Evolutionary conservation across 2,797 vertebrate species (phyloP).

Genomic region (Crax fasciolata): DNA sequence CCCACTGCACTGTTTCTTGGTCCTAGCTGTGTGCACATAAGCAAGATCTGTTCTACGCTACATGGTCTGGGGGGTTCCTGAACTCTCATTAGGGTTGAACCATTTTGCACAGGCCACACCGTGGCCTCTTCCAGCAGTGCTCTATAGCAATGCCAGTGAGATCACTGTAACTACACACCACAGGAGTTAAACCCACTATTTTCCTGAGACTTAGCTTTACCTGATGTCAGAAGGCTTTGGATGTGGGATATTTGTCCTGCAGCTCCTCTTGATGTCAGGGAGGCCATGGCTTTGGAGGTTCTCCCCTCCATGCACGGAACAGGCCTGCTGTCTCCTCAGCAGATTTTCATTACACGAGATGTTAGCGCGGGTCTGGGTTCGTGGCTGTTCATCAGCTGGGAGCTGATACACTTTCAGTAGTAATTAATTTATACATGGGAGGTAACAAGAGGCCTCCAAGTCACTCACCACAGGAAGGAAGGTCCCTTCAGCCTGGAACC

Average conservation of each 20-base stretch:
- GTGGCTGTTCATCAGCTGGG: neutral
- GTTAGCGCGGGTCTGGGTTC: neutral
- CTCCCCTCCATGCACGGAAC: rapidly evolving
- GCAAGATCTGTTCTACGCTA: neutral
- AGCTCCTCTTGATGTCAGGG: rapidly evolving
- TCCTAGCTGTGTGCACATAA: neutral
- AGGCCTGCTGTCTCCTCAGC: neutral
- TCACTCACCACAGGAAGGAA: neutral
- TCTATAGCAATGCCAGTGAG: neutral
- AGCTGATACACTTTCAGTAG: neutral
- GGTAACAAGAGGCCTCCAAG: neutral
- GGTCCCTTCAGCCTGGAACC: neutral
- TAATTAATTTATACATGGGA: neutral
- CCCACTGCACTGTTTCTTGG: neutral
- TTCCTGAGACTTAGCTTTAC: neutral
- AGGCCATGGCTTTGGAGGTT: neutral
- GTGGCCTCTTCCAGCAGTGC: neutral
- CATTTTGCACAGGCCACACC: neutral
- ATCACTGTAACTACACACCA: rapidly evolving
- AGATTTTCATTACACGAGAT: rapidly evolving
- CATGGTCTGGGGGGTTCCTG: rapidly evolving
- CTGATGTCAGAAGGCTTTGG: neutral
- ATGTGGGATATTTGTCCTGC: neutral
- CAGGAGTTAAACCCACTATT: neutral
- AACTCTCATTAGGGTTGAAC: neutral